Evolutionary conservation across 1,140 invertebrate genomes (phyloP), one percentile per base, ranked within the genome.

Genomic region (Pollicipes pollicipes): DNA sequence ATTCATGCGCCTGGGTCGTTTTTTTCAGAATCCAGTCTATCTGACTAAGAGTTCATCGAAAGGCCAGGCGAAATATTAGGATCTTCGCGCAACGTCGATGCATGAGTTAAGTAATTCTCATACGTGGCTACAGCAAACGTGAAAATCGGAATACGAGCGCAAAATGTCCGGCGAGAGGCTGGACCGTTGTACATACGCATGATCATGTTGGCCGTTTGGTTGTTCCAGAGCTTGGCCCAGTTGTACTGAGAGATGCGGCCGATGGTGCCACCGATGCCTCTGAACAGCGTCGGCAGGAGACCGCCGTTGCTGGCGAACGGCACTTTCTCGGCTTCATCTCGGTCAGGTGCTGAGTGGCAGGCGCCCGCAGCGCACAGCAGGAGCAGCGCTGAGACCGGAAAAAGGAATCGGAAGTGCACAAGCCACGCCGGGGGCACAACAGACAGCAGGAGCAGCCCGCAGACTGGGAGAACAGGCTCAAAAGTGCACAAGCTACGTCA

Each of bases 141-240:
- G 3, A 27, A 27, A 16, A 24, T 10, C 6, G 26, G 63, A n/a
- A 24, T 16, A 27, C 24, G 6, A 27, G 26, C 21, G 6, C 4
- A 64, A 64, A 3, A n/a, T 4, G 8, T 27, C 63, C 63, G 4
- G 24, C 21, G 10, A n/a, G 27, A 64, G 21, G 6, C 63, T 16
- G 26, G 6, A n/a, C 63, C 10, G 10, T n/a, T 27, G 24, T 6
- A 66, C 27, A 4, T 29, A 66, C 64, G 64, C 27, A 29, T 66
- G 27, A 66, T 29, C 64, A 66, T 27, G 28, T n/a, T 66, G n/a
- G 64, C n/a, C 3, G 64, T 66, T n/a, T 66, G 64, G 64, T 66
- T 66, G 27, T 66, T 66, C 64, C 64, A 66, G 27, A 66, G 64
- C 10, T 27, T 28, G n/a, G n/a, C 10, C 64, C 64, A 66, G n/a